These are phyloP conservation scores for Altica lythri DNA, from an alignment of 2,888 invertebrate genomes.

Conservation along the genomic window DNA sequence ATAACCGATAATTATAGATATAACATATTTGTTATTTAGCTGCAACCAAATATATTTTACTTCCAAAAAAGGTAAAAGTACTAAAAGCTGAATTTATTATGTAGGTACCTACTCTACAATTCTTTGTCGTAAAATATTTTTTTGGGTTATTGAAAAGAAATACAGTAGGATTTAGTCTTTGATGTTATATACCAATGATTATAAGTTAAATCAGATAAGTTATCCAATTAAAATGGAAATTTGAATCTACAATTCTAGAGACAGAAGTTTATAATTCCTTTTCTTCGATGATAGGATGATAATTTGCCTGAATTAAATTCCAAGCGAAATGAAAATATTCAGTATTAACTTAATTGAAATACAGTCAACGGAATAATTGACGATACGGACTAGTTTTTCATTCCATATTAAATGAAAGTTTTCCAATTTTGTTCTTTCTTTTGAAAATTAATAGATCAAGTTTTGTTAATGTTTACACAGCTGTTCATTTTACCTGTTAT, in stretches of 20 bases:
- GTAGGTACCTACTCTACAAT: too few species aligned
- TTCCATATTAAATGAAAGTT: background rate
- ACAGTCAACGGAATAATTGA: background rate
- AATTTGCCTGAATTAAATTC: slow-evolving; percentile 24
- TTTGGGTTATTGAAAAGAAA: slow-evolving; percentile 7
- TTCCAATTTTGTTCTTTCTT: too few species aligned
- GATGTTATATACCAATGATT: slow-evolving; percentile 19
- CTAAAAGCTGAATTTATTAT: too few species aligned
- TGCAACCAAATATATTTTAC: too few species aligned
- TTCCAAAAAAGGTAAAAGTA: too few species aligned
- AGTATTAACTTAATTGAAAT: slow-evolving; percentile 11
- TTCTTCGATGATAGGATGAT: slow-evolving; percentile 24
- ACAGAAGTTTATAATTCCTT: slow-evolving; percentile 30
- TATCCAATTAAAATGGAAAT: slow-evolving; percentile 34
- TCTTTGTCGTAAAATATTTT: too few species aligned
- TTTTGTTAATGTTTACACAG: background rate
- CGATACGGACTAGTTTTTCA: slow-evolving; percentile 7
- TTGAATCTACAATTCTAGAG: slow-evolving; percentile 23
- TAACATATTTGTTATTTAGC: too few species aligned
- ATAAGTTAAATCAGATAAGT: slow-evolving; percentile 32
- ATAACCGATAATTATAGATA: too few species aligned
- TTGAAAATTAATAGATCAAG: background rate
- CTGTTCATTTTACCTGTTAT: background rate
- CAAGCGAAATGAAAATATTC: slow-evolving; percentile 14
- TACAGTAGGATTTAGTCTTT: slow-evolving; percentile 9